Conservation (phyloP, 2,113 vertebrate species). For the Rynchops niger region DNA sequence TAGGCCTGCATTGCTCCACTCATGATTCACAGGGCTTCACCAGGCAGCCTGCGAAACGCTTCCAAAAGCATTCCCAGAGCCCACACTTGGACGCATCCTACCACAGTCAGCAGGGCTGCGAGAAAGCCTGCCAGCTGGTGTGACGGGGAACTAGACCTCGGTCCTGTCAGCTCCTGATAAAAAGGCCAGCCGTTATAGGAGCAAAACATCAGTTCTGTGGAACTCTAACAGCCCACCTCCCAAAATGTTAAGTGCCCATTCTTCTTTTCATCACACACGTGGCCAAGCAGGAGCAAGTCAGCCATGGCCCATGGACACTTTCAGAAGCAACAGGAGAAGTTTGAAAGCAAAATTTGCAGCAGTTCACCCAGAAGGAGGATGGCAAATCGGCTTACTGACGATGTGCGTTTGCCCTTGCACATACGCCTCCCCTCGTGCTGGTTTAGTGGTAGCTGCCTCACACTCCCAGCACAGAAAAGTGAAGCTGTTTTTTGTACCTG, state of each 20-base stretch:
- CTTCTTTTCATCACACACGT: background rate
- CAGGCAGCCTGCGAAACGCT: background rate
- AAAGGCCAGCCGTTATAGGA: fast-evolving
- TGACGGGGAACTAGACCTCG: background rate
- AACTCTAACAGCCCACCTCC: background rate
- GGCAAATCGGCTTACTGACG: background rate
- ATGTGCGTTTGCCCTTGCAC: fast-evolving
- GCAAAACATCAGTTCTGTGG: background rate
- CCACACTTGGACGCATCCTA: background rate
- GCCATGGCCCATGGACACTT: background rate
- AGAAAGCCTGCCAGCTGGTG: background rate
- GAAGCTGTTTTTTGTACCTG: background rate
- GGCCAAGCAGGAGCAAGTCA: background rate
- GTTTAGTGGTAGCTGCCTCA: background rate
- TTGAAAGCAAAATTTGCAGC: background rate
- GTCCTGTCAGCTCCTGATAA: background rate
- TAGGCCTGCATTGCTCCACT: background rate
- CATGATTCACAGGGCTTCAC: fast-evolving
- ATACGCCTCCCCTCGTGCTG: background rate
- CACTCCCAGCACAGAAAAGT: background rate
- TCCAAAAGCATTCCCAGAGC: background rate
- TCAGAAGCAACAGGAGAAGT: background rate
- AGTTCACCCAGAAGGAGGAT: background rate
- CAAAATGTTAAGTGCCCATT: background rate
- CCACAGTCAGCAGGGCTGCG: background rate